Evolutionary conservation across 2,797 vertebrate species (phyloP), one percentile per base, ranked within the genome.

Genomic region (Pipistrellus nathusii): DNA sequence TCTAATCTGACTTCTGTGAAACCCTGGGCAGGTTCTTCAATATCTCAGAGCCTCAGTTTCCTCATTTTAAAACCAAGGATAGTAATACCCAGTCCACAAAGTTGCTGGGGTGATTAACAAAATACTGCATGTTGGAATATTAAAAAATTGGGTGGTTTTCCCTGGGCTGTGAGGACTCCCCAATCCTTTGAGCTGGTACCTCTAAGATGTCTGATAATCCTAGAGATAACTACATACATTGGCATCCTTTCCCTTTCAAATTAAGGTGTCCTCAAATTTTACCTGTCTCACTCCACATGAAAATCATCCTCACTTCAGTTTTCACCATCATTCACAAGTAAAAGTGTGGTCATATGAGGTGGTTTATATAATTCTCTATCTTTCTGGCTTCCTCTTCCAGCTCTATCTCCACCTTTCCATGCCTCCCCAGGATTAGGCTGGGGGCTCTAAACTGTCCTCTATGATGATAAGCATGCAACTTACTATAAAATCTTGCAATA

Each of bases 391-490:
- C 35, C 17, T 69, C 38, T 84, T 3, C n/a, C 25, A 21, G 4
- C n/a, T 68, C 35, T 82, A 10, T 27, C 25, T 85, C 77, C 73
- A 18, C 8, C 10, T 75, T 92, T 77, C 46, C 25, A 48, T 41
- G 6, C 11, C 27, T 85, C 2, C 53, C 62, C 21, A 78, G 57
- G 30, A 87, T 5, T 71, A 32, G 1, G 48, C 25, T 95, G 6
- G 20, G 25, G 57, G 51, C 8, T 83, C 78, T 59, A 57, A 25
- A 2, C 73, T 69, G 64, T 94, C 76, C 12, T 87, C 53, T 38
- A 59, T 77, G 77, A 44, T 77, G 8, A 91, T 85, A 88, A 85
- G 84, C 21, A 62, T 30, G 17, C 76, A 85, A 69, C n/a, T 83
- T 84, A 59, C 64, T 59, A 4, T 80, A 77, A 77, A 82, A 59